Evolutionary conservation across 2,888 invertebrate genomes (phyloP), one percentile per base, ranked within the genome.

Genomic region (Drosophila ezoana): DNA sequence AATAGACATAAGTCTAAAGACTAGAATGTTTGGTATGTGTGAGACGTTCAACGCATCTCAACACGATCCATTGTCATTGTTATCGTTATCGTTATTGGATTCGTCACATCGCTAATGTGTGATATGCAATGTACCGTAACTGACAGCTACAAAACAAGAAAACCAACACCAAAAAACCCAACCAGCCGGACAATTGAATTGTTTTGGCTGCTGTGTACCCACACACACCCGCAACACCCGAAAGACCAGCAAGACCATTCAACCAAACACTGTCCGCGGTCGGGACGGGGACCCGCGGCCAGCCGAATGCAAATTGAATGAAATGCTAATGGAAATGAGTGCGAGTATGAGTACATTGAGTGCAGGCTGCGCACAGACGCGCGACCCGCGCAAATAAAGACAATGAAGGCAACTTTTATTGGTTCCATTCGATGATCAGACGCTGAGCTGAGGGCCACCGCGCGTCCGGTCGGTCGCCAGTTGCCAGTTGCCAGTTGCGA

Each of bases 351-450:
- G 76, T 72, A 72, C 62, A 71, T 70, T 67, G 68, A 65, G 76
- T 72, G 73, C 79, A 77, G 65, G 65, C 81, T 67, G 79, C 56
- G 76, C 74, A 72, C 72, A 79, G 71, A 71, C 72, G 69, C 62
- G 66, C 73, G 76, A 67, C 72, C 72, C 76, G 84, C 83, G 86
- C 86, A 81, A 72, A 86, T 81, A 81, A 83, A 83, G 80, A 84
- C 83, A 84, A 84, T 84, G 83, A 84, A 83, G 83, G 81, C 87
- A 69, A 86, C 83, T 84, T 84, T 84, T 90, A 90, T 90, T 90
- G 90, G 90, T 90, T 90, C 90, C 90, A 90, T 90, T 90, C 90
- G 90, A 90, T 90, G 90, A 90, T 90, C 89, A 90, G 86, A 59
- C 73, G 66, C 66, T 51, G 38, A 62, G 48, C 59, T 75, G 62